Percentiles rank a stretch among this genome's conserved stretches.
Conservation (phyloP, 2,888 invertebrate genomes). For the Apotomis turbidana region DNA sequence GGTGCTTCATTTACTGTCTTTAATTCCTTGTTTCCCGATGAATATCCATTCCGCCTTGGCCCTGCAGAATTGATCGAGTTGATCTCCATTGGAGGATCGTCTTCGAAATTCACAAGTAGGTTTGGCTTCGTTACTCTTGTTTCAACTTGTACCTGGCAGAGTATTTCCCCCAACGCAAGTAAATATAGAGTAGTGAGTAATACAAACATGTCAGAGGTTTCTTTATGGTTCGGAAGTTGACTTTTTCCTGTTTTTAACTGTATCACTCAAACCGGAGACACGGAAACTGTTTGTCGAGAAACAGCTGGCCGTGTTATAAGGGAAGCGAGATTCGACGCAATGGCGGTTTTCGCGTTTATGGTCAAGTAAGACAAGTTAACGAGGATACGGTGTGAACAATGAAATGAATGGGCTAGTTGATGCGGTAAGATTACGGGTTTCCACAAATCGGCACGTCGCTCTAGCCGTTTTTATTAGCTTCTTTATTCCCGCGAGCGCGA, state of each 20-base stretch:
- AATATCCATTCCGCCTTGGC: neutral
- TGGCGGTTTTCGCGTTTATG: constrained; percentile 67
- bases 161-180: constrained; percentile 55
- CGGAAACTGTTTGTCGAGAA: constrained; percentile 57
- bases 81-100: constrained; percentile 8
- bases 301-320: constrained; percentile 64
- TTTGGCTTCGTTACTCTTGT: constrained; percentile 42
- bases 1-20: constrained; percentile 10
- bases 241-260: constrained; percentile 41
- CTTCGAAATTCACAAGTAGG: constrained; percentile 20
- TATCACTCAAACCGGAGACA: constrained; percentile 46
- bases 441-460: constrained; percentile 19
- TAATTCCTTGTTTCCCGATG: neutral
- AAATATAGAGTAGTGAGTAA: constrained; percentile 57
- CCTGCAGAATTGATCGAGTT: constrained; percentile 19
- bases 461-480: constrained; percentile 26
- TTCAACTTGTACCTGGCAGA: constrained; percentile 50
- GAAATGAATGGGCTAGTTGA: constrained; percentile 27
- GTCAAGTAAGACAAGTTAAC: constrained; percentile 50
- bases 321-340: constrained; percentile 50
- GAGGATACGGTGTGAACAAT: constrained; percentile 34
- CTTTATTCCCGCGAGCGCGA: constrained; percentile 8
- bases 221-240: constrained; percentile 39
- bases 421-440: constrained; percentile 20
- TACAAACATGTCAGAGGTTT: constrained; percentile 55